Base-by-base conservation (phyloP, 1,140 invertebrate species). In the Ladona fulva region DNA sequence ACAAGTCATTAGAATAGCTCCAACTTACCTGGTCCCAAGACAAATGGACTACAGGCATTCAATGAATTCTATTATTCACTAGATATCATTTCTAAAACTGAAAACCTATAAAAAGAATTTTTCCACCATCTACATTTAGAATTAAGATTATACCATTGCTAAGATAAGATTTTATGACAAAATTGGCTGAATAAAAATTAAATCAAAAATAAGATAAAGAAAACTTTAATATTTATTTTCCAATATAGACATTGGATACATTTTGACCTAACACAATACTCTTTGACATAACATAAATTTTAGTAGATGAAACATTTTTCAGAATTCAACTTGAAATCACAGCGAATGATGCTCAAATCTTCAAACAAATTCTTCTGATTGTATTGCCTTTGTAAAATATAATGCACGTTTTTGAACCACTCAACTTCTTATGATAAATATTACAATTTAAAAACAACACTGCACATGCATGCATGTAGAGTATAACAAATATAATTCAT, bases 191-290 rank as follows among this genome's bases (percentile, higher is more conserved):
- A n/a, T n/a, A n/a, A 37, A 37, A 37, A 66, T 3, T 66, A 5
- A 66, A 66, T 19, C 52, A 66, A 22, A 22, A 3, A 6, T 66
- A 22, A 3, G 5, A 16, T 66, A 66, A 66, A 66, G 52, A 66
- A 66, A 66, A 66, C 29, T 37, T 66, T 66, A 22, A 66, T 66
- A 66, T 66, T 66, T 66, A 66, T 66, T 66, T 66, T 66, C 52
- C 52, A 66, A 66, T 66, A 66, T 3, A 66, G 52, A 66, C 14
- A 66, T 66, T 66, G 52, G 52, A 66, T 66, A 66, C 52, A 66
- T 66, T 66, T 66, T 66, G 52, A 66, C 52, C 52, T 66, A 66
- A 66, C 52, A 66, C 52, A 66, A 66, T 66, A 66, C 52, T 66
- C 52, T 19, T 19, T 66, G 52, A 66, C 52, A 66, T 16, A 66